Conservation (phyloP, 1,140 invertebrate genomes). For the Drosophila ercepeae region DNA sequence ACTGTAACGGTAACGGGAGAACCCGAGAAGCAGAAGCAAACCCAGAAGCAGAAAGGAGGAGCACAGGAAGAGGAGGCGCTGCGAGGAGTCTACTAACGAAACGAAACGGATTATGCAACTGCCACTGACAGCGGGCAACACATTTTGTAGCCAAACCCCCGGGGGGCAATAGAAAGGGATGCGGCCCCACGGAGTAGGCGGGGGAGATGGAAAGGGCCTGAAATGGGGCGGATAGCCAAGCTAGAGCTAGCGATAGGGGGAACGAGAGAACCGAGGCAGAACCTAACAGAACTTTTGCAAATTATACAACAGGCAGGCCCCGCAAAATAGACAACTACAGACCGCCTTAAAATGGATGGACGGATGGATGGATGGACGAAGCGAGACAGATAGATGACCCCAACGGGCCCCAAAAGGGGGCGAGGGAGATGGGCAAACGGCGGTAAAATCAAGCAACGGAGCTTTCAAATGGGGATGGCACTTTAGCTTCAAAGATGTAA, state of each 20-base stretch:
- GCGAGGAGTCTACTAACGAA: background rate
- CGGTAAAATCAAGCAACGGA: constrained; percentile 6
- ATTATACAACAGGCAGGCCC: constrained; percentile 47
- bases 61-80: background rate
- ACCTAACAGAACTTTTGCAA: constrained; percentile 40
- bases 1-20: constrained; percentile 30
- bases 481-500: background rate
- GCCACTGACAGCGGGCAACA: constrained; percentile 40
- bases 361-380: constrained; percentile 8
- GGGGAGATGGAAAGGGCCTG: background rate
- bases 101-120: constrained; percentile 52
- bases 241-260: too few relatives aligned
- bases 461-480: background rate
- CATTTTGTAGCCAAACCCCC: constrained; percentile 29
- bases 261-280: too few relatives aligned
- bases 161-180: constrained; percentile 33
- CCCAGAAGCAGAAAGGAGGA: constrained; percentile 5
- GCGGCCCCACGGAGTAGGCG: background rate
- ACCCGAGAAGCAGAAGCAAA: background rate
- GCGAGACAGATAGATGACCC: background rate
- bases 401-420: background rate
- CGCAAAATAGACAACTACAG: constrained; percentile 42
- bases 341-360: constrained; percentile 36
- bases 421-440: background rate
- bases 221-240: background rate